These are phyloP conservation scores for Diabrotica undecimpunctata DNA, from an alignment of 1,140 invertebrate genomes.

Conservation along the genomic window DNA sequence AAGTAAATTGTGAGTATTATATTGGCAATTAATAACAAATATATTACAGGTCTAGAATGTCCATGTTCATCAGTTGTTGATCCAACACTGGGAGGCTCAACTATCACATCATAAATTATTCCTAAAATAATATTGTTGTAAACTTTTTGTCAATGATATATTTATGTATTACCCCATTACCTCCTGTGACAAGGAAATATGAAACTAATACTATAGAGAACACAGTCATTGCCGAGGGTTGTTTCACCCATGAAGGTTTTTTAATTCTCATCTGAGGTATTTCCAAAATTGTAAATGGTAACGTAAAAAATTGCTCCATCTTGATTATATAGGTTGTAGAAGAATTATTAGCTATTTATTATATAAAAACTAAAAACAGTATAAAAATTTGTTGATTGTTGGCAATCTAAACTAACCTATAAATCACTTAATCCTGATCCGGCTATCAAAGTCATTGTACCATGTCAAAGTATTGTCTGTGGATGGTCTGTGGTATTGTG, in stretches of 20 bases:
- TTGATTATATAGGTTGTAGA: constrained; percentile 1
- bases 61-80: constrained; percentile 96
- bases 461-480: no score
- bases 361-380: no score
- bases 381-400: no score
- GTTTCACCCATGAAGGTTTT: constrained; percentile 83
- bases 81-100: constrained; percentile 95
- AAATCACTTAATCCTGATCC: no score
- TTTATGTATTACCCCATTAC: constrained; percentile 51
- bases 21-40: background rate
- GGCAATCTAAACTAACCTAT: no score
- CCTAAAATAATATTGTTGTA: constrained; percentile 58
- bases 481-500: no score
- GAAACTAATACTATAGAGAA: constrained; percentile 87
- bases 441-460: no score
- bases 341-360: no score
- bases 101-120: constrained; percentile 98
- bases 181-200: constrained; percentile 97
- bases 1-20: constrained; percentile 11
- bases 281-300: constrained; percentile 82
- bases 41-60: constrained; percentile 81
- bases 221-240: constrained; percentile 91
- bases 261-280: constrained; percentile 91
- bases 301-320: constrained; percentile 44
- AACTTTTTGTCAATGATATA: background rate